Evolutionary conservation across 1,140 invertebrate genomes (phyloP).

Genomic region (Tetramorium alpestre): DNA sequence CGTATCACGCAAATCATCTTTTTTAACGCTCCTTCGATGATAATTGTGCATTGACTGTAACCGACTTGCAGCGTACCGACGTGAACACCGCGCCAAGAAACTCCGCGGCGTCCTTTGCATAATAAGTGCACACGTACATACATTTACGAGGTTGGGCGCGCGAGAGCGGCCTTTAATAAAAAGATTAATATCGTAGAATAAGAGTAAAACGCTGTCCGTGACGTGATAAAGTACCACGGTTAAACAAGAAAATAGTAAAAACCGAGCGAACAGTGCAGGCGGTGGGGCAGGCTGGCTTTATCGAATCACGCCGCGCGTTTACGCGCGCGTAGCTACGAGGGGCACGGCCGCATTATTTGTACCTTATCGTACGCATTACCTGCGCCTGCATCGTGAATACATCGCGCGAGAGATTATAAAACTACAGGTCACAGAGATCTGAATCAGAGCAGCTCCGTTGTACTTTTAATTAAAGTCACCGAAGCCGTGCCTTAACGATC

Average conservation of each 20-base stretch:
- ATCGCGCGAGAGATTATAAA: slow-evolving; percentile 39
- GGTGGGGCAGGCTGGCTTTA: slow-evolving; percentile 23
- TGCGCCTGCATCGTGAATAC: slow-evolving; percentile 25
- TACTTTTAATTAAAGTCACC: slow-evolving; percentile 69
- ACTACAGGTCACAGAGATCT: neutral
- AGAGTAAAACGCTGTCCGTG: slow-evolving; percentile 49
- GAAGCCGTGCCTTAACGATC: slow-evolving; percentile 57
- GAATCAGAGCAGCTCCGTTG: neutral
- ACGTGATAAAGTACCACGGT: slow-evolving; percentile 49
- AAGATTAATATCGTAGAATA: slow-evolving; percentile 60
- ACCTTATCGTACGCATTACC: slow-evolving; percentile 41
- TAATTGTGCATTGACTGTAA: slow-evolving; percentile 40
- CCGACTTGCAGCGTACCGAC: neutral
- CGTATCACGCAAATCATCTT: neutral
- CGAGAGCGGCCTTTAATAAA: slow-evolving; percentile 44
- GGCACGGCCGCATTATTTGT: slow-evolving; percentile 37
- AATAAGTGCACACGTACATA: neutral
- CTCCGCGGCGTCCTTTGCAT: neutral
- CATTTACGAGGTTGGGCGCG: slow-evolving; percentile 6
- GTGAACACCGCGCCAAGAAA: slow-evolving; percentile 5
- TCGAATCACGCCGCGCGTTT: slow-evolving; percentile 37
- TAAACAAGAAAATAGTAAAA: slow-evolving; percentile 47
- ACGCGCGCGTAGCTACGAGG: neutral
- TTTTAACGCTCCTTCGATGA: neutral
- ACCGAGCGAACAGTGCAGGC: slow-evolving; percentile 10